Percentiles rank a stretch among this genome's conserved stretches.
These are phyloP conservation scores for Drosophila neotestacea DNA, from an alignment of 2,888 invertebrate genomes.

Conservation along the genomic window DNA sequence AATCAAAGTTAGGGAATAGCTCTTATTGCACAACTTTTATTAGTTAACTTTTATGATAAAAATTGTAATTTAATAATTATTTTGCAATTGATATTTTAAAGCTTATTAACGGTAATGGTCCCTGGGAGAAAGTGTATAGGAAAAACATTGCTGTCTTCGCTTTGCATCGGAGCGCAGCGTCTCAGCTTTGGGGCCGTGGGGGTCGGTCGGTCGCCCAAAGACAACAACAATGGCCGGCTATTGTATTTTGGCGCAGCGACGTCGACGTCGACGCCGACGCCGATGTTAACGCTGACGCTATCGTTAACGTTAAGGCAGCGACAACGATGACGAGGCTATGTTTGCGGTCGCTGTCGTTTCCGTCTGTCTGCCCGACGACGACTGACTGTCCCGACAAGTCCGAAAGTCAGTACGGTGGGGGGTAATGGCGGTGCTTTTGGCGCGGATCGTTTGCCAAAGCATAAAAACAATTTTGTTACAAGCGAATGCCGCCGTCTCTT, in stretches of 20 bases:
- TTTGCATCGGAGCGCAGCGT: neutral
- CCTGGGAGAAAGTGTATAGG: constrained; percentile 35
- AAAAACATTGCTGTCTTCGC: constrained; percentile 18
- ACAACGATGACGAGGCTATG: constrained; percentile 59
- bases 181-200: constrained; percentile 37
- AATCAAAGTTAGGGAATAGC: too few species aligned
- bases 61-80: too few species aligned
- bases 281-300: constrained; percentile 41
- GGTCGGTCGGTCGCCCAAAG: constrained; percentile 51
- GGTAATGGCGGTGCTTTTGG: constrained; percentile 45
- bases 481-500: constrained; percentile 62
- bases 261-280: constrained; percentile 37
- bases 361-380: constrained; percentile 23
- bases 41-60: too few species aligned
- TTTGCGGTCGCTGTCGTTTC: constrained; percentile 57
- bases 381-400: constrained; percentile 22
- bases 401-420: constrained; percentile 4
- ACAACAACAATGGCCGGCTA: constrained; percentile 74
- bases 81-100: too few species aligned
- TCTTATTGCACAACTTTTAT: too few species aligned
- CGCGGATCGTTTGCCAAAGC: constrained; percentile 63
- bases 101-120: too few species aligned
- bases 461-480: constrained; percentile 71
- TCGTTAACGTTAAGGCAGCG: constrained; percentile 41
- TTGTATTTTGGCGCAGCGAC: constrained; percentile 61